Conservation (phyloP, 2,888 invertebrate species). For the Charanyca ferruginea region DNA sequence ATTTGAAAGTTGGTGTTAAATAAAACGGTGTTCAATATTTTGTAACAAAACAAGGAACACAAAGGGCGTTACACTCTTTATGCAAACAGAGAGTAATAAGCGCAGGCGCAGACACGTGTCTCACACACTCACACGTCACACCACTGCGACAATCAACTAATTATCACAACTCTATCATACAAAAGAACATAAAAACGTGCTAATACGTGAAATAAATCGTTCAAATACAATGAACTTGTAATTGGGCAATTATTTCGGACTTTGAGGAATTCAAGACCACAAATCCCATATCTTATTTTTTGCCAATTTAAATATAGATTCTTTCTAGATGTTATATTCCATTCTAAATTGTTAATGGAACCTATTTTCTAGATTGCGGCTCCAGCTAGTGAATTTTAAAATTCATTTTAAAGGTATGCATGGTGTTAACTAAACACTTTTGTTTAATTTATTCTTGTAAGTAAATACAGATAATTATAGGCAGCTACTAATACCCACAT, state of each 20-base stretch:
- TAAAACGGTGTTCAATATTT: constrained; percentile 91
- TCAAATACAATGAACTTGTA: constrained; percentile 58
- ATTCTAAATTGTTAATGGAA: constrained; percentile 31
- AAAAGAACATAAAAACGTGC: constrained; percentile 68
- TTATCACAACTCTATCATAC: constrained; percentile 80
- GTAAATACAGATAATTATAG: constrained; percentile 68
- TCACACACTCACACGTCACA: constrained; percentile 55
- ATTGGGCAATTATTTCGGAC: constrained; percentile 53
- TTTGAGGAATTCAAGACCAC: constrained; percentile 38
- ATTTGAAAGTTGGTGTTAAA: constrained; percentile 90
- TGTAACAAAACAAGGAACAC: constrained; percentile 90
- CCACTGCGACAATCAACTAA: constrained; percentile 78
- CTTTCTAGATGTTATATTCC: constrained; percentile 30
- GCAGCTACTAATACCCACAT: constrained; percentile 70
- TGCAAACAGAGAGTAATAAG: constrained; percentile 81
- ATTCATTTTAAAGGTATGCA: constrained; percentile 43
- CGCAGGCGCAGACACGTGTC: constrained; percentile 73
- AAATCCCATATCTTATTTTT: constrained; percentile 33
- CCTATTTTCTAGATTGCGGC: constrained; percentile 32
- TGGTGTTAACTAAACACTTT: constrained; percentile 52
- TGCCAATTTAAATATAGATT: constrained; percentile 44
- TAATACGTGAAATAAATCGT: constrained; percentile 56
- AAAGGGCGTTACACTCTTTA: constrained; percentile 89
- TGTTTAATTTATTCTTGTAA: constrained; percentile 64
- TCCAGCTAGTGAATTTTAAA: constrained; percentile 30